phyloP scores from a whole-genome alignment of 35 echinoderm and acorn worm genomes.

The Patiria miniata region DNA sequence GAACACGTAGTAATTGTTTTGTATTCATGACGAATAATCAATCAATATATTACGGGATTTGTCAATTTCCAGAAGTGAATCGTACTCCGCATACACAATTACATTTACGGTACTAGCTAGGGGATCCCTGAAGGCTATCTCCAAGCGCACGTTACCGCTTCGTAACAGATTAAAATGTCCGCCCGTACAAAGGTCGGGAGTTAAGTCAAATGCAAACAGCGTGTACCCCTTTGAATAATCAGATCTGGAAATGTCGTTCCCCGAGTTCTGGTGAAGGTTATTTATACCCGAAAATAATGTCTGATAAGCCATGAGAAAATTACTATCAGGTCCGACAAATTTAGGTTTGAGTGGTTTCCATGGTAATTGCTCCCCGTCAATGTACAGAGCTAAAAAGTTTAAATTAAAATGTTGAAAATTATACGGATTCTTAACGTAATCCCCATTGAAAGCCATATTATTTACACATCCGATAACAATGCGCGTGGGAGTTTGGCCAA shows the following conservation, averaged over 20 bases:
- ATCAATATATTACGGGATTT: slow-evolving; percentile 46
- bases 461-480: slow-evolving; percentile 40
- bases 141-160: slow-evolving; percentile 43
- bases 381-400: slow-evolving; percentile 41
- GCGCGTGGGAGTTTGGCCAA: slow-evolving; percentile 38
- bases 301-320: slow-evolving; percentile 51
- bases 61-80: slow-evolving; percentile 51
- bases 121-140: slow-evolving; percentile 22
- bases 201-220: slow-evolving; percentile 51
- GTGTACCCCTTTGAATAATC: slow-evolving; percentile 55
- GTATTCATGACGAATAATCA: slow-evolving; percentile 53
- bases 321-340: slow-evolving; percentile 32
- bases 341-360: slow-evolving; percentile 48
- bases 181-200: slow-evolving; percentile 43
- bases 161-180: slow-evolving; percentile 46
- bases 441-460: slow-evolving; percentile 33
- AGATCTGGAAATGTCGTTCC: slow-evolving; percentile 10
- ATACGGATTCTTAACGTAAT: slow-evolving; percentile 42
- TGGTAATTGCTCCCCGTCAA: slow-evolving; percentile 56
- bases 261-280: slow-evolving; percentile 25
- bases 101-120: slow-evolving; percentile 49
- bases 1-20: neutral
- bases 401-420: slow-evolving; percentile 58
- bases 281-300: slow-evolving; percentile 52
- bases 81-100: slow-evolving; percentile 50